A percentile compares a stretch with the other conserved stretches of the same genome.
These are phyloP conservation scores for Podarcis muralis DNA, from an alignment of 2,113 vertebrate species.

Conservation along the genomic window DNA sequence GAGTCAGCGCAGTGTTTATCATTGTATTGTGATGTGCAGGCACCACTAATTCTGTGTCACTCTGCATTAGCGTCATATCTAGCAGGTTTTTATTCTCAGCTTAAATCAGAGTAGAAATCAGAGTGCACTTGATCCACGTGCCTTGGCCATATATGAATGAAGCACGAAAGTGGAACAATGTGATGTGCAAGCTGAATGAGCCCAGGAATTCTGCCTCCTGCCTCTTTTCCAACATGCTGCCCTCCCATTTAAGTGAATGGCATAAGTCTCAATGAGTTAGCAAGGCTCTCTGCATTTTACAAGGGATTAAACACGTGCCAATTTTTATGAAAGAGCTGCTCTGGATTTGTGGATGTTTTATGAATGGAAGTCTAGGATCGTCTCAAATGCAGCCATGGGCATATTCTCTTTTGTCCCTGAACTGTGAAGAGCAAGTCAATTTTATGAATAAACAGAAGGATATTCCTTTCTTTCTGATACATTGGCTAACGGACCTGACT, in stretches of 20 bases:
- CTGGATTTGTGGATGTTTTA: not conserved
- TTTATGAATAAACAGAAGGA: not conserved
- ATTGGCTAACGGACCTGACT: not conserved
- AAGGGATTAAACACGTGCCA: not conserved
- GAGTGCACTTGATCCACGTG: not conserved
- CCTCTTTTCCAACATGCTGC: not conserved
- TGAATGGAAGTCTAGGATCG: not conserved
- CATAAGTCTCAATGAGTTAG: not conserved
- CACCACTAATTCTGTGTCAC: not conserved
- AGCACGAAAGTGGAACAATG: not conserved
- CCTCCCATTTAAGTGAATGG: not conserved
- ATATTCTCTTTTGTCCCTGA: not conserved
- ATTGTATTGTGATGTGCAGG: not conserved
- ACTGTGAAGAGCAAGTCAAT: not conserved
- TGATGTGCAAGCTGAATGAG: rapidly evolving
- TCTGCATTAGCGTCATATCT: rapidly evolving
- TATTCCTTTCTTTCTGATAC: not conserved
- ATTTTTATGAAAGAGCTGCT: not conserved
- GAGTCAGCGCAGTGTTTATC: rapidly evolving
- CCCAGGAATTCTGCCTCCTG: slow-evolving; percentile 1
- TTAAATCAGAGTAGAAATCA: not conserved
- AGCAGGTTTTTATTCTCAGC: not conserved
- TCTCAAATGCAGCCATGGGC: not conserved
- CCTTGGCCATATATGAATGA: not conserved
- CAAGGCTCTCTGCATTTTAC: not conserved